Base-by-base conservation (phyloP, 2,888 invertebrate genomes). In the Empis stercorea region DNA sequence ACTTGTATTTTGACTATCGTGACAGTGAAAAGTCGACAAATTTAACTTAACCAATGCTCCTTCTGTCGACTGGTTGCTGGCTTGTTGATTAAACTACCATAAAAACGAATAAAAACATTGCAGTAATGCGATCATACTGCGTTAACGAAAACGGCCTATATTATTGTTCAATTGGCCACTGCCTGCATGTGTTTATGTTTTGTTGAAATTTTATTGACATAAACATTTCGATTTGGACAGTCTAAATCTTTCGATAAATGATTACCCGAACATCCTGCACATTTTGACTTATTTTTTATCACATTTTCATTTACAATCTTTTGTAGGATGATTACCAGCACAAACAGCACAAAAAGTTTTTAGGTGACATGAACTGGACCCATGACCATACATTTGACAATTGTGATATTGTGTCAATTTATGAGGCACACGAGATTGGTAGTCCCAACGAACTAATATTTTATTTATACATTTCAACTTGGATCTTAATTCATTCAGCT, bases 331-430 rank as follows among this genome's bases (percentile, higher is more conserved):
- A 5, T 20, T 40, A 7, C 45, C 40, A 17, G 46, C 20, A n/a
- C 46, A 46, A 23, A 30, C n/a, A 4, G 40, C 45, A 40, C 45
- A 45, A 20, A 45, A 45, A 23, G 40, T 45, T 14, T 41, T 41
- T 16, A 45, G 37, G 17, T 45, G 39, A 27, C 45, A 46, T 34
- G 34, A 17, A 14, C 20, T 30, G 9, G 45, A 38, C 10, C 45
- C 39, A 39, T 45, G 45, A 6, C 39, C 39, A 17, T 39, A 45
- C 38, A 46, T 30, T 40, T 46, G 34, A 13, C 45, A 41, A 32
- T 46, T 46, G 20, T 40, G 30, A 16, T 32, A 46, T 20, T 46
- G 34, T 4, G 45, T 46, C 27, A 40, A 16, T 30, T 17, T 40
- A 32, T 34, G 20, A 14, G 30, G 40, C 3, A 5, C 30, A 5